These are phyloP conservation scores for Deilephila elpenor DNA, from an alignment of 2,888 invertebrate genomes.

Conservation along the genomic window DNA sequence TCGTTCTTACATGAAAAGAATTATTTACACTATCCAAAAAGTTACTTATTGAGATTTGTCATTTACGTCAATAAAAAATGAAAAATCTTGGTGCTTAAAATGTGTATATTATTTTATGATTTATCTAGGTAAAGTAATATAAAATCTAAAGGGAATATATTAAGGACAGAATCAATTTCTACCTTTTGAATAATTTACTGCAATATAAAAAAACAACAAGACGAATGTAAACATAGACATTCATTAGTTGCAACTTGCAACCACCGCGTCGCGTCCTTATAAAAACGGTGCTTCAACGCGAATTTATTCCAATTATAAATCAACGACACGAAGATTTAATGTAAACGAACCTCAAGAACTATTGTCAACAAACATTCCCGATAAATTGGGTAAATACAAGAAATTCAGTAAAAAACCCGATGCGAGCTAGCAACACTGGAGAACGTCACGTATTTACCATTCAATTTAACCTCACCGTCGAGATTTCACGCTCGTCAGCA, in stretches of 20 bases:
- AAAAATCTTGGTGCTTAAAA: too few relatives aligned
- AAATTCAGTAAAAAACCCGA: neutral
- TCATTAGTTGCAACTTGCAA: neutral
- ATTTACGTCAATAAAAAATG: too few relatives aligned
- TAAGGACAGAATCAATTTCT: too few relatives aligned
- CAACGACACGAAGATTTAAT: neutral
- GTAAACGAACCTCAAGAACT: constrained; percentile 9
- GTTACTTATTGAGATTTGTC: too few relatives aligned
- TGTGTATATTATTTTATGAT: too few relatives aligned
- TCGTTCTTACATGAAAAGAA: too few relatives aligned
- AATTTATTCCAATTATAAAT: constrained; percentile 3
- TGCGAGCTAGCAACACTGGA: neutral
- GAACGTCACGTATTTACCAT: constrained; percentile 20
- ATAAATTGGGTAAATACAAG: constrained; percentile 24
- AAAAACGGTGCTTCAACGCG: neutral
- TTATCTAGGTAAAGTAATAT: too few relatives aligned
- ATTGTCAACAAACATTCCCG: constrained; percentile 14
- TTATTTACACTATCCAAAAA: too few relatives aligned
- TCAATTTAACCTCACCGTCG: constrained; percentile 22
- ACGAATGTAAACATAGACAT: neutral
- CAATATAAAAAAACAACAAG: neutral
- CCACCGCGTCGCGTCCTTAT: neutral
- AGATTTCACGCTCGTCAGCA: constrained; percentile 23
- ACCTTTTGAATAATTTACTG: too few relatives aligned
- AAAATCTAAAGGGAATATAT: too few relatives aligned